A percentile compares a stretch with the other conserved stretches of the same genome.
Conservation (phyloP, 1,140 invertebrate genomes). For the Dendroctonus ponderosae region DNA sequence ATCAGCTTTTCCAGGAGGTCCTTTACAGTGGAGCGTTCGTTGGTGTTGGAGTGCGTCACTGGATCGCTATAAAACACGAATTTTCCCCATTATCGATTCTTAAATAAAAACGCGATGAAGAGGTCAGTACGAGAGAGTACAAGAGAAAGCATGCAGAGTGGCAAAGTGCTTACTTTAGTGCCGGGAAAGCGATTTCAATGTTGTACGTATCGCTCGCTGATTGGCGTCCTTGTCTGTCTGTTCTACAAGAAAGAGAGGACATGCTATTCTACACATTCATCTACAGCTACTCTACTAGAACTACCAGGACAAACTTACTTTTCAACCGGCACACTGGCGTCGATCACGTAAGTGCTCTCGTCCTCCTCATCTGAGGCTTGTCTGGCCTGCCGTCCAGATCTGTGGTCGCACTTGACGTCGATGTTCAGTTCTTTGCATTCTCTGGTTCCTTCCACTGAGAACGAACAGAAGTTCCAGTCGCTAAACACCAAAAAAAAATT, state of each 20-base stretch:
- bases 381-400: constrained; percentile 62
- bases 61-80: constrained; percentile 68
- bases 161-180: constrained; percentile 78
- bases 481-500: constrained; percentile 47
- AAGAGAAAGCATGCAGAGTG: constrained; percentile 35
- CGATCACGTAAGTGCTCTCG: constrained; percentile 73
- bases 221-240: constrained; percentile 62
- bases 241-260: constrained; percentile 50
- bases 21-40: constrained; percentile 81
- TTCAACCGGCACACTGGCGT: constrained; percentile 76
- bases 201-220: constrained; percentile 76
- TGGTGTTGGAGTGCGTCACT: constrained; percentile 80
- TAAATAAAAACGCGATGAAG: not conserved
- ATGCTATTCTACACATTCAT: constrained; percentile 47
- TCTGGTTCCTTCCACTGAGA: constrained; percentile 75
- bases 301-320: constrained; percentile 62
- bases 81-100: constrained; percentile 2
- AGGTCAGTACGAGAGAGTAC: constrained; percentile 1
- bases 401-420: constrained; percentile 85
- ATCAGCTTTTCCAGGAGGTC: constrained; percentile 81
- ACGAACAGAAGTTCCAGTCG: constrained; percentile 92
- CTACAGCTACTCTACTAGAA: constrained; percentile 23
- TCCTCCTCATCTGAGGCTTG: constrained; percentile 64
- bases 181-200: constrained; percentile 86
- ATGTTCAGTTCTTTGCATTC: constrained; percentile 87